Percentiles rank a stretch among this genome's conserved stretches.
These are phyloP conservation scores for Pissodes strobi DNA, from an alignment of 1,140 invertebrate genomes.

Conservation along the genomic window DNA sequence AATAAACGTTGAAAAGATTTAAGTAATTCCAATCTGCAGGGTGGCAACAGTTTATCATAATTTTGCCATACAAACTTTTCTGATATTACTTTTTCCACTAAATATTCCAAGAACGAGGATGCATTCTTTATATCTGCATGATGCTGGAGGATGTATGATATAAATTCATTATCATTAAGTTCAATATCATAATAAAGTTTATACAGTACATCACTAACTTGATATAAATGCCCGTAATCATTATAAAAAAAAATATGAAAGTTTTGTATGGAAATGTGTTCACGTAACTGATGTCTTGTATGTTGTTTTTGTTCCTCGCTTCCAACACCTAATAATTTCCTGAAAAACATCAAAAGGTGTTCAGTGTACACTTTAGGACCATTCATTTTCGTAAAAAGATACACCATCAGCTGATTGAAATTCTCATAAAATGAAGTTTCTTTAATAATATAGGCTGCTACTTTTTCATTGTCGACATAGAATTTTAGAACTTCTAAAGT, in stretches of 20 bases:
- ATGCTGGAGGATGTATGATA: not conserved
- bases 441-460: not conserved
- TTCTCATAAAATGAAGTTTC: not conserved
- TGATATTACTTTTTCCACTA: constrained; percentile 50
- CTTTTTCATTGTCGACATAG: too few relatives aligned
- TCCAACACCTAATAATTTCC: constrained; percentile 19
- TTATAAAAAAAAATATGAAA: constrained; percentile 1
- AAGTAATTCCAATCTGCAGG: constrained; percentile 43
- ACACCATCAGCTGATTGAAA: not conserved
- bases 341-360: constrained; percentile 2
- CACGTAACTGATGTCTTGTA: not conserved
- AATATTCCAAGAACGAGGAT: constrained; percentile 45
- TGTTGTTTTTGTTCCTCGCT: constrained; percentile 7
- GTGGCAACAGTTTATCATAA: constrained; percentile 50
- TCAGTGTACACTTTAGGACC: constrained; percentile 6
- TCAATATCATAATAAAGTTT: constrained; percentile 1
- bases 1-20: not conserved
- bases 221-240: constrained; percentile 5
- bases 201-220: constrained; percentile 20
- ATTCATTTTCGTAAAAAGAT: constrained; percentile 16
- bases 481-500: not conserved
- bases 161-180: not conserved
- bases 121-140: constrained; percentile 18
- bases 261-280: not conserved
- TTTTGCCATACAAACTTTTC: constrained; percentile 43